Base-by-base conservation (phyloP, 2,888 invertebrate species). In the Galerucella calmariensis region DNA sequence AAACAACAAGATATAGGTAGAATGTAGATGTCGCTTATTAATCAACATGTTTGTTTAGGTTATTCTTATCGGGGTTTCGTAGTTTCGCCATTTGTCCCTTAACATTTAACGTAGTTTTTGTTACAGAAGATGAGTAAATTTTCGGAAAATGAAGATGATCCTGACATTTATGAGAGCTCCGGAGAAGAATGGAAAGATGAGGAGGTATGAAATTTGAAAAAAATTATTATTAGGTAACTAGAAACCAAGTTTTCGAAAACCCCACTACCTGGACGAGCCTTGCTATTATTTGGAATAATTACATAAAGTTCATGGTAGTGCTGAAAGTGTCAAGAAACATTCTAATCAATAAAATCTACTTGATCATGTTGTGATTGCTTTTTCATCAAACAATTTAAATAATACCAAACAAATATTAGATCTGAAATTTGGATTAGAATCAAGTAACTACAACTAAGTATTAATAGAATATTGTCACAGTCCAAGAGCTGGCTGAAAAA, bases 111-210 rank as follows among this genome's bases (percentile, higher is more conserved):
- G 4, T 27, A 44, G 27, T 51, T 66, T 44, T 72, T 67, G 67
- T 72, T 61, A 65, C 67, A 70, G 61, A 77, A 58, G 58, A 72
- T 75, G 67, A 77, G 70, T 63, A 79, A 79, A 75, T 81, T 72
- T 74, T 87, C 87, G 5, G 87, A 86, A 78, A 84, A 85, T 70
- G 87, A 86, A 77, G 87, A 87, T 71, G 86, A 87, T 76, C 87
- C 86, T 53, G 83, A 84, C 27, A 83, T 84, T 63, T 86, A 83
- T 69, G 84, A 86, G 78, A 86, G 86, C 74, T 87, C 86, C 10
- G 86, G 85, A 10, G 85, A 85, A 61, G 87, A 87, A 78, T 87
- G 86, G 85, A 81, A 80, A 56, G 67, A 67, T 12, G 56, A 41
- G 16, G 78, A 78, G 72, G 71, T 68, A 63, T 35, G 72, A 58